phyloP scores from a whole-genome alignment of 2,888 invertebrate species.

The Himalopsyche tibetana region DNA sequence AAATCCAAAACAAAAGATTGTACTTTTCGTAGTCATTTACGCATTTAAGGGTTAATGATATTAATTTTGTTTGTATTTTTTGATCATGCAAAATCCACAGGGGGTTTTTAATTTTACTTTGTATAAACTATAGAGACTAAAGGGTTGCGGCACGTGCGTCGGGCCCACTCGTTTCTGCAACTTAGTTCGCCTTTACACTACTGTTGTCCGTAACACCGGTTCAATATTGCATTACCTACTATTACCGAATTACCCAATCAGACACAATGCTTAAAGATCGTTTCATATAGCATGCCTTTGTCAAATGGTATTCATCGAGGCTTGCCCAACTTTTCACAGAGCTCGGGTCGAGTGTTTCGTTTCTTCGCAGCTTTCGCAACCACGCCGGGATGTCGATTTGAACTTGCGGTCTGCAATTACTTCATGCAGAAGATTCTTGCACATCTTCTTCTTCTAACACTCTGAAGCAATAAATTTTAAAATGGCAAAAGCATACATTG shows the following conservation, averaged over 20 bases:
- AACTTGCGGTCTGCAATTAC: conserved; percentile 55
- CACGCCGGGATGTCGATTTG: conserved; percentile 49
- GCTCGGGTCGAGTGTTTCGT: conserved; percentile 52
- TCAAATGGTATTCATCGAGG: conserved; percentile 54
- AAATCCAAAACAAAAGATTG: too few relatives aligned
- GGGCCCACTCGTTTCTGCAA: conserved; percentile 33
- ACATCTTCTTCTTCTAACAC: conserved; percentile 36
- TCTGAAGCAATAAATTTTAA: conserved; percentile 37
- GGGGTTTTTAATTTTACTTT: too few relatives aligned
- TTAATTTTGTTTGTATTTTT: not conserved
- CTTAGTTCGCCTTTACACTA: conserved; percentile 33
- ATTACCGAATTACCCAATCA: conserved; percentile 59
- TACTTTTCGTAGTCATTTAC: too few relatives aligned
- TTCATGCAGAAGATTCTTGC: conserved; percentile 40
- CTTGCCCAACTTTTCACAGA: conserved; percentile 44
- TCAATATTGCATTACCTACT: conserved; percentile 53
- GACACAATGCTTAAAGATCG: conserved; percentile 59
- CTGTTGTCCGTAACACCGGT: conserved; percentile 20
- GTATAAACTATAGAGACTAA: not conserved
- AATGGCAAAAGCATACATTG: conserved; percentile 37
- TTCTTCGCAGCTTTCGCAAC: conserved; percentile 53
- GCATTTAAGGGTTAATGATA: too few relatives aligned
- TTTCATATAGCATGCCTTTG: conserved; percentile 57
- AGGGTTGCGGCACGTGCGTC: conserved; percentile 36
- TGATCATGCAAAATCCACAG: not conserved